phyloP scores from a whole-genome alignment of 2,888 invertebrate genomes.

The Oscheius sp. region DNA sequence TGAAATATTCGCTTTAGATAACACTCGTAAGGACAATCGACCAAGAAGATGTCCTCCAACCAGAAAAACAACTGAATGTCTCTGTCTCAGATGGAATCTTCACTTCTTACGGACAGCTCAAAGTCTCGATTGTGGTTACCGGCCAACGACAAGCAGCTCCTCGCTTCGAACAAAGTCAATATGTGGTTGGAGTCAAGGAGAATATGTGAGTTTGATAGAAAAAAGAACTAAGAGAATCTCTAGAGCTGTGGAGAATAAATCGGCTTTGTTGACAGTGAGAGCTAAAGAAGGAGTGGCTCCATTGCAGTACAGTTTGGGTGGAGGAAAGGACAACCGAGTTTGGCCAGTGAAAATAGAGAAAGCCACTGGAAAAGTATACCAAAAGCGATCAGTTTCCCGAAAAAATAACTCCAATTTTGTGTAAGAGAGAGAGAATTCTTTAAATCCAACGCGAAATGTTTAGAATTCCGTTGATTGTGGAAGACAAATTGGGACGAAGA shows the following conservation, averaged over 20 bases:
- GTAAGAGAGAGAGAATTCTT: too few species aligned
- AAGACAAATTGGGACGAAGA: conserved; percentile 40
- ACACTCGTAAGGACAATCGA: conserved; percentile 47
- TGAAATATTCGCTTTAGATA: conserved; percentile 14
- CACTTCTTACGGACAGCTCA: conserved; percentile 80
- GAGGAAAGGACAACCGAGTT: conserved; percentile 77
- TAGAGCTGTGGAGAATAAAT: conserved; percentile 49
- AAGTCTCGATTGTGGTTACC: conserved; percentile 58
- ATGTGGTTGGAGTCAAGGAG: conserved; percentile 25
- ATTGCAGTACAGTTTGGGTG: conserved; percentile 55
- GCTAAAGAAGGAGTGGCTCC: conserved; percentile 53
- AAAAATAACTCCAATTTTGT: conserved; percentile 38
- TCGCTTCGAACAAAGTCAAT: conserved; percentile 53
- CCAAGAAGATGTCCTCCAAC: conserved; percentile 49
- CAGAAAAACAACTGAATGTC: conserved; percentile 79
- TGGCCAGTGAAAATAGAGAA: conserved; percentile 61
- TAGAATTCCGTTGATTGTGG: conserved; percentile 28
- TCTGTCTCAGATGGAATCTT: conserved; percentile 95
- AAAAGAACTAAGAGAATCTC: too few species aligned
- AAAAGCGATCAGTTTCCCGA: conserved; percentile 43
- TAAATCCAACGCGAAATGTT: not conserved
- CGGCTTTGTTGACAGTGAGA: conserved; percentile 45
- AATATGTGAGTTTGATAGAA: conserved; percentile 20
- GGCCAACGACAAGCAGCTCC: conserved; percentile 47
- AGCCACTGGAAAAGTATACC: conserved; percentile 52